These are phyloP conservation scores for Octopus sinensis DNA, from an alignment of 1,140 invertebrate genomes.

Conservation along the genomic window DNA sequence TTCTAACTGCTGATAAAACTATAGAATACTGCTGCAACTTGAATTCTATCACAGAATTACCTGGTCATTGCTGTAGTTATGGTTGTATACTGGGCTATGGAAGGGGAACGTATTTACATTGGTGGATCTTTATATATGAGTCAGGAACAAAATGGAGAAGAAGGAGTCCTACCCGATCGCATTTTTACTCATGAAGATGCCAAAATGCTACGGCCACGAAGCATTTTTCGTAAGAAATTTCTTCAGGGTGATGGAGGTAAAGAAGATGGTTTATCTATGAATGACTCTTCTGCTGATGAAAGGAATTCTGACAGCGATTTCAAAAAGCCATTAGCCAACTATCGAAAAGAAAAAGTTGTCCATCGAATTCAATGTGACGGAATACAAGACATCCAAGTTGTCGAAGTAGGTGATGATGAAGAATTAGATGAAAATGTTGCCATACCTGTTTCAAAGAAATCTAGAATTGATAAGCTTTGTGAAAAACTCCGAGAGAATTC, in stretches of 20 bases:
- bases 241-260: background rate
- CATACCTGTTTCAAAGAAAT: background rate
- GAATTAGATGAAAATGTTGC: background rate
- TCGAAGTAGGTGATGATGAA: background rate
- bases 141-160: background rate
- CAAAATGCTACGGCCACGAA: background rate
- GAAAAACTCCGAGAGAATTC: constrained; percentile 8
- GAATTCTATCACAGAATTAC: too few species aligned
- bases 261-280: background rate
- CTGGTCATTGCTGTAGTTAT: background rate
- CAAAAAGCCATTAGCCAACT: background rate
- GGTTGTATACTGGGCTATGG: background rate
- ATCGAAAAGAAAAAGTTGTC: constrained; percentile 2
- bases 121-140: background rate
- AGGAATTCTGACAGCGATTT: background rate
- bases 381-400: background rate
- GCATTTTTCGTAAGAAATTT: background rate
- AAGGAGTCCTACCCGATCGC: background rate
- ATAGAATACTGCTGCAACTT: too few species aligned
- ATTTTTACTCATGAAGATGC: constrained; percentile 9
- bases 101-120: constrained; percentile 7
- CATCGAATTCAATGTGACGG: background rate
- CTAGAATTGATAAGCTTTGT: background rate
- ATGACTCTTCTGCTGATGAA: background rate
- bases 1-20: too few species aligned